A percentile compares a stretch with the other conserved stretches of the same genome.
Conservation (phyloP, 2,888 invertebrate species). For the Ophraella communa region DNA sequence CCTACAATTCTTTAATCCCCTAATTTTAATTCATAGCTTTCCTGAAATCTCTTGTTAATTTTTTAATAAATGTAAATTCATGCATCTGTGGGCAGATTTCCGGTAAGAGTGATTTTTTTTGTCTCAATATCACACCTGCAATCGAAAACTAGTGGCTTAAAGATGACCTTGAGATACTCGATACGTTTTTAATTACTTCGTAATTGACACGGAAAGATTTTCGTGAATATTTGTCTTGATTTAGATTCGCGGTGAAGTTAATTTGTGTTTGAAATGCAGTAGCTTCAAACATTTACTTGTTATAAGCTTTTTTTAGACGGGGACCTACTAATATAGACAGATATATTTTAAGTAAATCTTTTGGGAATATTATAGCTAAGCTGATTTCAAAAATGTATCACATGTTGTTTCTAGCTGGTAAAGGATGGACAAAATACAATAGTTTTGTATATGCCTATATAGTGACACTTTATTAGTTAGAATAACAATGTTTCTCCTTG, state of each 20-base stretch:
- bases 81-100: slow-evolving; percentile 6
- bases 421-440: too few relatives aligned
- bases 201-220: neutral
- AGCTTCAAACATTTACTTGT: too few relatives aligned
- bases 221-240: neutral
- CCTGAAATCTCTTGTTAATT: slow-evolving; percentile 9
- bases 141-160: neutral
- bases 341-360: too few relatives aligned
- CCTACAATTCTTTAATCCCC: neutral
- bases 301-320: too few relatives aligned
- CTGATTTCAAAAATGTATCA: too few relatives aligned
- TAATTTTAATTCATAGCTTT: slow-evolving; percentile 10
- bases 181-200: neutral
- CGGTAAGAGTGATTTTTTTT: slow-evolving; percentile 1
- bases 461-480: too few relatives aligned
- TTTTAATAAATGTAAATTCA: slow-evolving; percentile 12
- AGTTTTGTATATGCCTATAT: too few relatives aligned
- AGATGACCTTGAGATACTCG: neutral
- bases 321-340: too few relatives aligned
- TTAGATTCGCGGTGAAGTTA: too few relatives aligned
- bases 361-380: too few relatives aligned
- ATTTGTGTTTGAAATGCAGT: too few relatives aligned
- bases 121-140: slow-evolving; percentile 1
- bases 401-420: too few relatives aligned
- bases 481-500: neutral